These are phyloP conservation scores for Triplophysa dalaica DNA, from an alignment of 2,113 vertebrate genomes.

Conservation along the genomic window DNA sequence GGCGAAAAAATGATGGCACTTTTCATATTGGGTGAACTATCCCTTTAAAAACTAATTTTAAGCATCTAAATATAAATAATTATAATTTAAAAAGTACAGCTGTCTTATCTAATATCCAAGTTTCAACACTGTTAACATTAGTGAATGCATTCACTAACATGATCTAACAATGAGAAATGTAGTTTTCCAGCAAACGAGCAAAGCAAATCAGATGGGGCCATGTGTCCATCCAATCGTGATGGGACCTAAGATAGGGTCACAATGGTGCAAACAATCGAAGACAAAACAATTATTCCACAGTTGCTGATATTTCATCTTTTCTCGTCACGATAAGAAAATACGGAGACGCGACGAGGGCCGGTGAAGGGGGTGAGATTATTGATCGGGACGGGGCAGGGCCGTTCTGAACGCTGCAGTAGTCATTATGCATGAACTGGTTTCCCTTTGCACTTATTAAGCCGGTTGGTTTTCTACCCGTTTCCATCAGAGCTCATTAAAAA, in stretches of 20 bases:
- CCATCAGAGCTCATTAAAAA: slow-evolving; percentile 66
- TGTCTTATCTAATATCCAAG: no score
- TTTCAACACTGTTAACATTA: no score
- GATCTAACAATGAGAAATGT: no score
- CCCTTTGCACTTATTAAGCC: slow-evolving; percentile 62
- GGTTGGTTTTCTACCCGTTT: slow-evolving; percentile 47
- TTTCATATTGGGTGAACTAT: no score
- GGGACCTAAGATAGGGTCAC: slow-evolving; percentile 44
- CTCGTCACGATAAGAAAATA: slow-evolving; percentile 14
- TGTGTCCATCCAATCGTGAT: background rate
- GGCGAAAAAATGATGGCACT: no score
- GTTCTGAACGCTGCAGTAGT: slow-evolving; percentile 63
- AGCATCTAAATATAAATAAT: no score
- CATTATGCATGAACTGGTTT: slow-evolving; percentile 62
- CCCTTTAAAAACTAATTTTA: no score
- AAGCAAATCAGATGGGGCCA: slow-evolving; percentile 1
- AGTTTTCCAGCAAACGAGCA: background rate
- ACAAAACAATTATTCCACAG: slow-evolving; percentile 37
- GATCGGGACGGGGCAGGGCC: slow-evolving; percentile 61
- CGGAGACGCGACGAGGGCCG: background rate
- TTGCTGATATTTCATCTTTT: slow-evolving; percentile 42
- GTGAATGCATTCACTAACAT: no score
- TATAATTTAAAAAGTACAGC: no score
- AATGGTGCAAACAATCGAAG: slow-evolving; percentile 53
- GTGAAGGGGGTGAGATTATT: slow-evolving; percentile 59